These are phyloP conservation scores for Psettodes erumei DNA, from an alignment of 2,113 vertebrate genomes.

Conservation along the genomic window DNA sequence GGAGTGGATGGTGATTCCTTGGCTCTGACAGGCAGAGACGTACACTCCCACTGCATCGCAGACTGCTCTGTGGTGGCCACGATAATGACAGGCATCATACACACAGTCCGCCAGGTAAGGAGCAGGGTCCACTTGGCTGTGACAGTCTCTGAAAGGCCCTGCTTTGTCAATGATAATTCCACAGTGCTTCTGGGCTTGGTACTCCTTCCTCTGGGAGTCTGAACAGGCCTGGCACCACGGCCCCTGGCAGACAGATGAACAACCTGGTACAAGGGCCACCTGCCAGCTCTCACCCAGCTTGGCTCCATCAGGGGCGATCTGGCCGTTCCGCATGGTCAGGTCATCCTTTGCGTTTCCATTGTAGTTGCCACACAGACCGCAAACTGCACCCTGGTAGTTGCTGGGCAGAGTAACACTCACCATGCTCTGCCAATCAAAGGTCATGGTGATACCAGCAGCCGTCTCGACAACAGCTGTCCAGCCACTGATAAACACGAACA, in stretches of 20 bases:
- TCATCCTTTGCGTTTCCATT: slow-evolving; percentile 69
- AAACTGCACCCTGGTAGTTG: slow-evolving; percentile 62
- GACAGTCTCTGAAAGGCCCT: slow-evolving; percentile 75
- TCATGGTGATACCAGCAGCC: slow-evolving; percentile 72
- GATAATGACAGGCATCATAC: slow-evolving; percentile 72
- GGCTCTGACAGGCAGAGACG: slow-evolving; percentile 70
- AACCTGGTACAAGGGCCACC: slow-evolving; percentile 50
- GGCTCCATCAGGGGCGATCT: slow-evolving; percentile 23
- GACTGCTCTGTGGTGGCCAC: slow-evolving; percentile 52
- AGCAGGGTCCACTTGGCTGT: slow-evolving; percentile 57
- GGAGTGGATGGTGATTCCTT: slow-evolving; percentile 55
- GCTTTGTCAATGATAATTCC: slow-evolving; percentile 71
- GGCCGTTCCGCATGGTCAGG: slow-evolving; percentile 55
- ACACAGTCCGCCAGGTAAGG: slow-evolving; percentile 74
- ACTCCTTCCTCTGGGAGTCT: slow-evolving; percentile 52
- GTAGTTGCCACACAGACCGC: slow-evolving; percentile 78
- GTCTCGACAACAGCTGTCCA: slow-evolving; percentile 67
- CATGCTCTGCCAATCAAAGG: slow-evolving; percentile 72
- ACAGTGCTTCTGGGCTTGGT: slow-evolving; percentile 58
- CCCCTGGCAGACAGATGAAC: slow-evolving; percentile 65
- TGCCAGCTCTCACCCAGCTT: slow-evolving; percentile 71
- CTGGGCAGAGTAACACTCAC: slow-evolving; percentile 63
- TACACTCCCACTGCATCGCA: slow-evolving; percentile 74
- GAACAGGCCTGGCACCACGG: slow-evolving; percentile 58
- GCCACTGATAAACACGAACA: slow-evolving; percentile 63